Base-by-base conservation (phyloP, 2,797 vertebrate genomes). In the Phalanger gymnotis region DNA sequence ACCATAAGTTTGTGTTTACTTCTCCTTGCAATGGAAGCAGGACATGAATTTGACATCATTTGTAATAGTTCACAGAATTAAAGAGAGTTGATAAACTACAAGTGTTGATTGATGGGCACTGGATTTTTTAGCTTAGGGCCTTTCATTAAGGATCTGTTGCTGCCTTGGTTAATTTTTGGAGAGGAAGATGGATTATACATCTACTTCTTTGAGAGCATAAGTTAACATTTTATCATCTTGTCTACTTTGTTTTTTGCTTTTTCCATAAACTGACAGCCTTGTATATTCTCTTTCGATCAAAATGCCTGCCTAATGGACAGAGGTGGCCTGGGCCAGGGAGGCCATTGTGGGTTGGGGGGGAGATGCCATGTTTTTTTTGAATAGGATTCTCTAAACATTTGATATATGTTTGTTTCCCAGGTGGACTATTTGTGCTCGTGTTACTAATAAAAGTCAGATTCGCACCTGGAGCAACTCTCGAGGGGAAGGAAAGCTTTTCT, bases 391-490 rank as follows among this genome's bases (percentile, higher is more conserved):
- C 22, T 25, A 53, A 53, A 90, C 27, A 30, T 9, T 81, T 92
- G 27, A 95, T 95, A 93, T 90, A 93, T 58, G 0, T 97, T 73
- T 55, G 55, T 0, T 96, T 98, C 96, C 53, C 94, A 99, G 99
- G 98, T 99, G 99, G 99, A 99, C 99, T 22, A 98, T 99, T 97
- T 99, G 99, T 16, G 99, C 99, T 56, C 99, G 99, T 31, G 99
- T 99, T 52, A 99, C 99, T 98, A 99, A 99, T 97, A 99, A 99
- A 98, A 99, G 99, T 96, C 97, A 98, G 97, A 99, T 99, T 97
- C 99, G 99, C 10, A 99, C 99, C 0, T 99, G 99, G 99, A 99
- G 99, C 99, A 99, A 99, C 98, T 99, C 99, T 30, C 99, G 99
- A 14, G 99, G 99, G 0, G 99, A 99, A 54, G 99, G 99, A 90